These are phyloP conservation scores for Neodontobutis hainanensis DNA, from an alignment of 2,113 vertebrate species.

Conservation along the genomic window DNA sequence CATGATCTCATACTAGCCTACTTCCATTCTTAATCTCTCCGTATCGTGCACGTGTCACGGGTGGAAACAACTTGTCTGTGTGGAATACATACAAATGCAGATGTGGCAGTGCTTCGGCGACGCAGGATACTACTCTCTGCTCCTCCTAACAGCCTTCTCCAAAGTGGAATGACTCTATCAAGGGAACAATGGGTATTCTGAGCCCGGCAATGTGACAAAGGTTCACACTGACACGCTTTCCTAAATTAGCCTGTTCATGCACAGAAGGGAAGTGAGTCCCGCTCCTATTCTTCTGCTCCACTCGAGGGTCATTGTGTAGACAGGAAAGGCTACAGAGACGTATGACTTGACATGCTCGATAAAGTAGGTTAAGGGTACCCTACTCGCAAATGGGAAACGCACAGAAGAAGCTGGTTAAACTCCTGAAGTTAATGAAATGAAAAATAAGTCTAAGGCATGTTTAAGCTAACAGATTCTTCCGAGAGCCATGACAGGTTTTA, in stretches of 20 bases:
- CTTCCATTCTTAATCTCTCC: conserved; percentile 71
- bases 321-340: conserved; percentile 73
- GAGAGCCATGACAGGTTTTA: not conserved
- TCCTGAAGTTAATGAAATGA: conserved; percentile 1
- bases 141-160: conserved; percentile 48
- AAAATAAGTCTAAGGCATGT: conserved; percentile 12
- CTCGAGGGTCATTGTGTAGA: conserved; percentile 75
- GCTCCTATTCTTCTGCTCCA: conserved; percentile 70
- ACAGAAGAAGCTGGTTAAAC: conserved; percentile 22
- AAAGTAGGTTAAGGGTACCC: conserved; percentile 77
- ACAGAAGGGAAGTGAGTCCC: conserved; percentile 68
- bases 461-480: conserved; percentile 20
- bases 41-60: conserved; percentile 36
- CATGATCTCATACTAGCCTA: conserved; percentile 74
- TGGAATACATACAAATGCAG: conserved; percentile 50
- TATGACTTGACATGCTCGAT: conserved; percentile 72
- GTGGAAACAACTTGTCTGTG: conserved; percentile 24
- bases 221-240: conserved; percentile 80
- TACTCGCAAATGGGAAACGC: conserved; percentile 39
- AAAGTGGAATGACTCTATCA: conserved; percentile 63
- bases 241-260: conserved; percentile 73
- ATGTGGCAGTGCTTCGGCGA: conserved; percentile 51
- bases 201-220: conserved; percentile 70
- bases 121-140: conserved; percentile 47
- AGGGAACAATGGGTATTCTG: conserved; percentile 77